Conservation (phyloP, 2,888 invertebrate species). For the Elysia crispata region DNA sequence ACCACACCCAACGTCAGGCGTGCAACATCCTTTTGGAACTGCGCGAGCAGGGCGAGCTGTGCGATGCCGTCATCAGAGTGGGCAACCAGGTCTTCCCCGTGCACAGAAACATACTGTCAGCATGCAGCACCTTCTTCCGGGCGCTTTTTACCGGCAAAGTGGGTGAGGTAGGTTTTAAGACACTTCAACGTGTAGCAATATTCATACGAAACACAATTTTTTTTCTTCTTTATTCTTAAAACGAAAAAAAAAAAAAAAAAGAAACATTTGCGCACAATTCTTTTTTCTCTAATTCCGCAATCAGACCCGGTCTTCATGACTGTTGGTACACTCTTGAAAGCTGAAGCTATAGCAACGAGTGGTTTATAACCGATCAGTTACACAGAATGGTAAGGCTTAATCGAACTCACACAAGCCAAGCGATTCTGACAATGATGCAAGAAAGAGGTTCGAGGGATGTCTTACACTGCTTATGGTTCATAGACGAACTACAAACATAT, state of each 20-base stretch:
- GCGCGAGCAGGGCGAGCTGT: constrained; percentile 88
- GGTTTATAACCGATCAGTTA: too few species aligned
- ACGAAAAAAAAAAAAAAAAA: too few species aligned
- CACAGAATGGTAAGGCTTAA: too few species aligned
- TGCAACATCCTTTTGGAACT: constrained; percentile 89
- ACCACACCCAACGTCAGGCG: constrained; percentile 81
- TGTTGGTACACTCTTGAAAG: too few species aligned
- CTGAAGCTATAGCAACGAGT: too few species aligned
- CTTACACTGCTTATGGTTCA: too few species aligned
- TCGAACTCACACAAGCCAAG: too few species aligned
- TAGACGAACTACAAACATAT: too few species aligned
- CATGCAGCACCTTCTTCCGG: constrained; percentile 94
- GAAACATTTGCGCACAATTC: background rate
- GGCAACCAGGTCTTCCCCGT: constrained; percentile 89
- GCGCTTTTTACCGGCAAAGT: constrained; percentile 87
- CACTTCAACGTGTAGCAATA: background rate
- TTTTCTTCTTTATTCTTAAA: background rate
- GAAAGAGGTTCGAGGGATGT: too few species aligned
- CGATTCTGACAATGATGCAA: too few species aligned
- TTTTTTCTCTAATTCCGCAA: too few species aligned
- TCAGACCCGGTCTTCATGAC: too few species aligned
- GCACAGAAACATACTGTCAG: constrained; percentile 82
- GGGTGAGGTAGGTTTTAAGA: constrained; percentile 31
- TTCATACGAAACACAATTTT: background rate
- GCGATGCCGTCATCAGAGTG: constrained; percentile 88